Percentiles rank a stretch among this genome's conserved stretches.
These are phyloP conservation scores for Phyllopteryx taeniolatus DNA, from an alignment of 2,113 vertebrate genomes.

Conservation along the genomic window DNA sequence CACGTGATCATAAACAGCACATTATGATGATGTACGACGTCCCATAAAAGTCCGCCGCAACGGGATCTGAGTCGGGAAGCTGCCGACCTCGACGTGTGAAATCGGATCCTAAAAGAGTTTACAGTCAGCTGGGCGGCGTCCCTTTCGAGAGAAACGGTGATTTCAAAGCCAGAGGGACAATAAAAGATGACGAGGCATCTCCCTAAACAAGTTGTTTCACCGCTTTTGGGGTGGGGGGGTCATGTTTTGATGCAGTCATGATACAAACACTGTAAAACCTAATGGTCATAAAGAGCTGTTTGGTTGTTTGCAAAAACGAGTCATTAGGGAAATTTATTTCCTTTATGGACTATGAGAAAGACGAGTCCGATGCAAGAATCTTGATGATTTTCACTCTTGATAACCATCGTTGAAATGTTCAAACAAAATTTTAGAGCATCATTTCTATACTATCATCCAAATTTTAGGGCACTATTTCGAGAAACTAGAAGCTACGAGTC, in stretches of 20 bases:
- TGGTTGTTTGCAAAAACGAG: background rate
- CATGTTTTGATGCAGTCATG: background rate
- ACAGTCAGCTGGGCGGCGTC: constrained; percentile 30
- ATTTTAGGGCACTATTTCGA: too few relatives aligned
- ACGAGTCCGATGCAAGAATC: too few relatives aligned
- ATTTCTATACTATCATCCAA: too few relatives aligned
- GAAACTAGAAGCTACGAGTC: too few relatives aligned
- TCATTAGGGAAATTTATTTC: background rate
- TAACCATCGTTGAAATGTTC: too few relatives aligned
- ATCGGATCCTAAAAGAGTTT: constrained; percentile 55
- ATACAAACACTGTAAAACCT: background rate
- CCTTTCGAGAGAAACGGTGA: constrained; percentile 24
- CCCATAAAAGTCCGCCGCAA: constrained; percentile 47
- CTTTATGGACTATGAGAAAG: background rate
- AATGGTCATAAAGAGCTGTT: too few relatives aligned
- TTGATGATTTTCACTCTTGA: too few relatives aligned
- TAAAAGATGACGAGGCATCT: constrained; percentile 51
- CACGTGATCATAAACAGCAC: constrained; percentile 52
- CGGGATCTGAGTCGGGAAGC: constrained; percentile 42
- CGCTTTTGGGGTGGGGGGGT: background rate
- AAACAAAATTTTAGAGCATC: too few relatives aligned
- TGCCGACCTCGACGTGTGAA: constrained; percentile 41
- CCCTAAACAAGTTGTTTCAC: constrained; percentile 32
- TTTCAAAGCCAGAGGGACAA: constrained; percentile 33
- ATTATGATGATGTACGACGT: constrained; percentile 55